Evolutionary conservation across 2,797 vertebrate genomes (phyloP), one percentile per base, ranked within the genome.

Genomic region (Sarcoramphus papa): DNA sequence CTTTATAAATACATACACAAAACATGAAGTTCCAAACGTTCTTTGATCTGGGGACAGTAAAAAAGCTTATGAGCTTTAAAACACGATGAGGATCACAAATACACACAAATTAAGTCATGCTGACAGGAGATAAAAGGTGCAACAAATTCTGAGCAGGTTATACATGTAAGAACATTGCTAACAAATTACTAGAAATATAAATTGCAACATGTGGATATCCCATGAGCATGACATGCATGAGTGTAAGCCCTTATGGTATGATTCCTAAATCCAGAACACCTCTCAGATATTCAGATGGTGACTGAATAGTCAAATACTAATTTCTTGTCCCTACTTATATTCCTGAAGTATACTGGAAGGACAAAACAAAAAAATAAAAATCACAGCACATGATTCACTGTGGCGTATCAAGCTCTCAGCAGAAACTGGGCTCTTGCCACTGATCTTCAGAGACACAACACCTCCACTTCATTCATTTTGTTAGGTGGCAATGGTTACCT

Each of bases 401-500:
- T 50, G 63, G 30, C 4, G 2, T 27, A 53, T 65, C 48, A 78
- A 67, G 16, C 40, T 94, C 50, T 60, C 19, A 47, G 47, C 30
- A 89, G 68, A 47, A 88, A 67, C 24, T 13, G 7, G 15, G 24
- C 40, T 14, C 4, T 30, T 67, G 45, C 8, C n/a, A 68, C 33
- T 9, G 37, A 68, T 72, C 22, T 68, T 53, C 40, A 72, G 47
- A 63, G 48, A 63, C 47, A 37, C 0, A 0, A n/a, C 13, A 40
- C 9, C 20, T 68, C 20, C 13, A 41, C 7, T 18, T 33, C 14
- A 64, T 7, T 68, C 3, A 31, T 69, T 76, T 2, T 78, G 31
- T 57, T 3, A 4, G n/a, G 48, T 13, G 65, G 70, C 50, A 70
- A 22, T 11, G 12, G 31, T 97, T 97, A 98, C 98, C 98, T 97